phyloP scores from a whole-genome alignment of 2,113 vertebrate genomes.

The Chaenocephalus aceratus region DNA sequence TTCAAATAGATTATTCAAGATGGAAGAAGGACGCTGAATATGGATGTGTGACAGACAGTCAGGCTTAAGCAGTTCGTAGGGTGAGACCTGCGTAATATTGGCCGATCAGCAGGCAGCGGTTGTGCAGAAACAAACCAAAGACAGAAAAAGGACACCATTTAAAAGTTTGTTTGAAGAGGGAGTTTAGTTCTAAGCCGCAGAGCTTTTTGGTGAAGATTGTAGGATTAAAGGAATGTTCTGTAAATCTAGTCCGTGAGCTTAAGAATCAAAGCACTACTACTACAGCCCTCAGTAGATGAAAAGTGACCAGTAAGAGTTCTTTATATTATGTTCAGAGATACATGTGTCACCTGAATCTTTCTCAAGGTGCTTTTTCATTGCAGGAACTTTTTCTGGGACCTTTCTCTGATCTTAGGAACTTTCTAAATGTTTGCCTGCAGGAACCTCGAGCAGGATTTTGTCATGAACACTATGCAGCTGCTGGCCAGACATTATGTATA shows the following conservation, averaged over 20 bases:
- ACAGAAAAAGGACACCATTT: conserved; percentile 33
- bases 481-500: too few relatives aligned
- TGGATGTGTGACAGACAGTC: conserved; percentile 32
- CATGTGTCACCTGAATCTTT: neutral
- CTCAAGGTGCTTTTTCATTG: neutral
- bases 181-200: conserved; percentile 10
- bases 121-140: conserved; percentile 31
- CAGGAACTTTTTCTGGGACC: neutral
- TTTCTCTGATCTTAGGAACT: neutral
- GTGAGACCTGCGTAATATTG: conserved; percentile 29
- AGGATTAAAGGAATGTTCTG: conserved; percentile 49
- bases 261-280: neutral
- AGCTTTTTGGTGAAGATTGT: conserved; percentile 29
- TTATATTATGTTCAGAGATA: neutral
- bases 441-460: neutral
- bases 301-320: neutral
- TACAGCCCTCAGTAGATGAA: neutral
- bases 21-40: conserved; percentile 28
- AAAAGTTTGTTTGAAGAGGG: conserved; percentile 46
- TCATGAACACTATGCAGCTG: too few relatives aligned
- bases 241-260: conserved; percentile 38
- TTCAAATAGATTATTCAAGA: conserved; percentile 37
- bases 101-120: conserved; percentile 12
- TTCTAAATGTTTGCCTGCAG: neutral
- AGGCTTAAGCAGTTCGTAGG: conserved; percentile 29